A percentile compares a stretch with the other conserved stretches of the same genome.
These are phyloP conservation scores for Aphelocoma californica DNA, from an alignment of 2,797 vertebrate species.

Conservation along the genomic window DNA sequence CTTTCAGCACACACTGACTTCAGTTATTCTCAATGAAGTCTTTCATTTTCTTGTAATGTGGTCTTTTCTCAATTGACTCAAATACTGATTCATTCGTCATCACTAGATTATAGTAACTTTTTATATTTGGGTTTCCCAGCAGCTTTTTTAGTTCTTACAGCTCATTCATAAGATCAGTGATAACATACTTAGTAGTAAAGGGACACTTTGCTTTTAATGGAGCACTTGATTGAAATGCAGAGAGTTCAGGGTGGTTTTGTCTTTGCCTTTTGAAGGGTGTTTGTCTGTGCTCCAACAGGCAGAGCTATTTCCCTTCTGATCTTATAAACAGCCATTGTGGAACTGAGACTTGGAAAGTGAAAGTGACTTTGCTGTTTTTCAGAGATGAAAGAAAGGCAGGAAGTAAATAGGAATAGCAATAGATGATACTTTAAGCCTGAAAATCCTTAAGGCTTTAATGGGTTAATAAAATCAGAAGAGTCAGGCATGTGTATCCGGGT, in stretches of 20 bases:
- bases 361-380: conserved; percentile 46
- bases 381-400: conserved; percentile 38
- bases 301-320: conserved; percentile 44
- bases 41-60: conserved; percentile 44
- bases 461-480: conserved; percentile 35
- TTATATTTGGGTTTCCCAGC: conserved; percentile 68
- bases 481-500: neutral
- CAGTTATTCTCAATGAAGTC: conserved; percentile 44
- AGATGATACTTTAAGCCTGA: neutral
- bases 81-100: conserved; percentile 76
- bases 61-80: conserved; percentile 64
- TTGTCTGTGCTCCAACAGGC: conserved; percentile 36
- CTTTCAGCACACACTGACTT: neutral
- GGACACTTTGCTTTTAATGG: conserved; percentile 40
- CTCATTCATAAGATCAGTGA: conserved; percentile 73
- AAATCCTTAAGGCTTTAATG: conserved; percentile 2
- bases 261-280: conserved; percentile 40
- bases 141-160: conserved; percentile 57
- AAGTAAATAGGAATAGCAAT: conserved; percentile 29
- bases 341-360: conserved; percentile 57
- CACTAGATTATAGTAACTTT: conserved; percentile 70
- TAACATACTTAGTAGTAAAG: conserved; percentile 31
- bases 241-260: conserved; percentile 44
- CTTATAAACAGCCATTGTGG: conserved; percentile 59
- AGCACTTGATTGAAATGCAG: conserved; percentile 19